A percentile compares a stretch with the other conserved stretches of the same genome.
These are phyloP conservation scores for Okamejei kenojei DNA, from an alignment of 2,797 vertebrate genomes.

Conservation along the genomic window DNA sequence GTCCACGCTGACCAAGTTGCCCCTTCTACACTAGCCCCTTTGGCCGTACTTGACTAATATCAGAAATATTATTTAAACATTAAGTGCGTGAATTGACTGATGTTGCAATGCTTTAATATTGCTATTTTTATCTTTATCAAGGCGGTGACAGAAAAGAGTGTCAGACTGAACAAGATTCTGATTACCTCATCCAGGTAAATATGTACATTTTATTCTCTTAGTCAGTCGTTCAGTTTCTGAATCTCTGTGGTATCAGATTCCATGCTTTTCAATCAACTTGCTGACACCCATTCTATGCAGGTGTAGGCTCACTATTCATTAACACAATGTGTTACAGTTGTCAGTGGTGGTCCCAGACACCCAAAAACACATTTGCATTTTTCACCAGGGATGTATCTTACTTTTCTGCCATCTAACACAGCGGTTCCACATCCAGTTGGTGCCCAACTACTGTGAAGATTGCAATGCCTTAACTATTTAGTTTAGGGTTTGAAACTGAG, in stretches of 20 bases:
- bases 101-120: neutral
- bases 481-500: neutral
- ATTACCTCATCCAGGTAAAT: slow-evolving; percentile 66
- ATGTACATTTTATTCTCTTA: neutral
- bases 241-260: neutral
- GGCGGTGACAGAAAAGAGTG: slow-evolving; percentile 53
- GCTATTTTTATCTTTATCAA: neutral
- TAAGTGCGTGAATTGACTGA: neutral
- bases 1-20: too few species aligned
- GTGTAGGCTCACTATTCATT: neutral
- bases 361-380: too few species aligned
- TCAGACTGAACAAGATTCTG: slow-evolving; percentile 47
- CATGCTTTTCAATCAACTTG: neutral
- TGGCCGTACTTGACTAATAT: too few species aligned
- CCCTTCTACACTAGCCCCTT: too few species aligned
- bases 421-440: neutral
- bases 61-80: neutral
- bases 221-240: neutral
- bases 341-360: neutral
- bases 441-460: neutral
- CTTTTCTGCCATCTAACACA: neutral
- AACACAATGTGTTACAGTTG: too few species aligned
- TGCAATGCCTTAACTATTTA: neutral
- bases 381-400: neutral
- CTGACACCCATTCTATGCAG: neutral